Percentiles rank a stretch among this genome's conserved stretches.
Evolutionary conservation across 2,888 invertebrate species (phyloP).

Genomic region (Tridacna crocea): DNA sequence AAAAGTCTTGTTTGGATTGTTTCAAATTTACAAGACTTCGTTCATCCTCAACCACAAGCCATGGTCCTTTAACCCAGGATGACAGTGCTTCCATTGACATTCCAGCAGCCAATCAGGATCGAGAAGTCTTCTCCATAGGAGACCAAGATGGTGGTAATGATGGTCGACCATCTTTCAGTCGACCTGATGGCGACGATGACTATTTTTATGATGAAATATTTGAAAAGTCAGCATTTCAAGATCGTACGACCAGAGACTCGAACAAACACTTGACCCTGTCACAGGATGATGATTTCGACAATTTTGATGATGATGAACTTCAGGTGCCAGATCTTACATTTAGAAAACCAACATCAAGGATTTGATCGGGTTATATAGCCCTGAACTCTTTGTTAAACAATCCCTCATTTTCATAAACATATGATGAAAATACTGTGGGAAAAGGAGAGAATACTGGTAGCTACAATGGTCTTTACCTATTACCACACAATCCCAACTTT

Average conservation of each 20-base stretch:
- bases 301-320: constrained; percentile 29
- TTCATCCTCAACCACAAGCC: constrained; percentile 38
- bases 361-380: background rate
- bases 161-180: constrained; percentile 27
- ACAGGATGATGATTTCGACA: constrained; percentile 29
- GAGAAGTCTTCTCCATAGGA: constrained; percentile 62
- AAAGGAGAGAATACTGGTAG: too few species aligned
- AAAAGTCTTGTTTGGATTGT: background rate
- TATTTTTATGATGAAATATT: constrained; percentile 70
- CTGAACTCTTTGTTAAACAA: too few species aligned
- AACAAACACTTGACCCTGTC: constrained; percentile 55
- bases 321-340: constrained; percentile 58
- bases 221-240: constrained; percentile 67
- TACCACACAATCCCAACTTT: too few species aligned
- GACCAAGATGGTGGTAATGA: constrained; percentile 63
- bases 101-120: constrained; percentile 37
- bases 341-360: constrained; percentile 33
- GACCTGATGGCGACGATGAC: constrained; percentile 45
- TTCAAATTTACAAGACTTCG: constrained; percentile 16
- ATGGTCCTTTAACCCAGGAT: constrained; percentile 43
- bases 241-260: constrained; percentile 56
- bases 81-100: constrained; percentile 35
- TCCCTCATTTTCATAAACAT: too few species aligned
- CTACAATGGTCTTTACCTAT: too few species aligned
- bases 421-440: too few species aligned